Evolutionary conservation across 2,797 vertebrate species (phyloP), one percentile per base, ranked within the genome.

Genomic region (Muscicapa comitata): DNA sequence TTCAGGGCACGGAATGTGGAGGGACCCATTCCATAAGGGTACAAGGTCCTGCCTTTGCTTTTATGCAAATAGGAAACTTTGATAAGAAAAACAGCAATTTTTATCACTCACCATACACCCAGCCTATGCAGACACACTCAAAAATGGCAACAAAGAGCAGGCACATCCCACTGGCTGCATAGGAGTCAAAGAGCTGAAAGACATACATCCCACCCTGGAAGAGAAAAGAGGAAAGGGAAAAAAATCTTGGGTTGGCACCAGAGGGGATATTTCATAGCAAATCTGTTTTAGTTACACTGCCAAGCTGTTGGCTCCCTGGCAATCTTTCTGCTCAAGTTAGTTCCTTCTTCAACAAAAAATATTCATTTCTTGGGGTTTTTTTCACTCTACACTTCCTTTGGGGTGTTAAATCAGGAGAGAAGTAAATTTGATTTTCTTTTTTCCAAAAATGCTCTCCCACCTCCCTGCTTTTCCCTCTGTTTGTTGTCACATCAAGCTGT

Each of bases 91-190:
- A 1, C 0, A 11, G 33, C 25, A 14, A 5, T 61, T 85, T 86
- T 23, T n/a, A 28, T 43, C 45, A 97, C 99, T 99, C 98, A 99
- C 99, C 99, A 1, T 99, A 99, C 76, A 99, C 98, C 99, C 99
- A 99, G 93, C 99, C 99, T 37, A 99, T 99, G 96, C 99, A 99
- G 97, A 99, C 97, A 79, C 99, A 99, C 97, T 99, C 99, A 94
- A 99, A 99, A 96, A 99, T 99, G 96, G 99, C 99, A 94, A 99
- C 99, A 48, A 99, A 99, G 81, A 99, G 99, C 95, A 99, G 98
- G 97, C 99, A 99, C 99, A 99, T 99, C 71, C 99, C 99, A 24
- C 99, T 99, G 96, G 99, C 99, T 10, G 99, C 99, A 1, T 99
- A 99, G 1, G 99, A 98, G 91, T 99, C 99, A 93, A 99, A 99